Evolutionary conservation across 2,113 vertebrate species (phyloP).

Genomic region (Halcyon senegalensis): DNA sequence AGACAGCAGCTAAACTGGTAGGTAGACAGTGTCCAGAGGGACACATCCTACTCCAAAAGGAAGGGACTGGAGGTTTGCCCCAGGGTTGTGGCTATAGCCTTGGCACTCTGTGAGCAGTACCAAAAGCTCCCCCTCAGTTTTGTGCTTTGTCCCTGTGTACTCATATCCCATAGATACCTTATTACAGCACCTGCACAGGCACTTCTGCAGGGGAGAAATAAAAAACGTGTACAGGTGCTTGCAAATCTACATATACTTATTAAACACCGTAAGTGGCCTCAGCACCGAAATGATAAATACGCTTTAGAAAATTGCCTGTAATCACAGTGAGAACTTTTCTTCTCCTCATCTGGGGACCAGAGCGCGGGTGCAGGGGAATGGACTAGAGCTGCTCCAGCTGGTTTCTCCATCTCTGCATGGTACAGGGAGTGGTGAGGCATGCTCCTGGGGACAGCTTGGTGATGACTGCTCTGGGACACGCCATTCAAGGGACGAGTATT

Average conservation of each 20-base stretch:
- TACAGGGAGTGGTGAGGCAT: neutral
- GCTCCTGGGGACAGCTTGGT: neutral
- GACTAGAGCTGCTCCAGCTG: rapidly evolving
- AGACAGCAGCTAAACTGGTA: neutral
- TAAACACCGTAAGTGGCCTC: rapidly evolving
- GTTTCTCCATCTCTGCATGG: neutral
- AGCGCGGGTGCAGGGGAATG: neutral
- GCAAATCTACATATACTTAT: neutral
- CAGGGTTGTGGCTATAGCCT: neutral
- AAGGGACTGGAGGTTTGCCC: neutral
- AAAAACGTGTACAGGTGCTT: neutral
- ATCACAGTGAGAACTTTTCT: neutral
- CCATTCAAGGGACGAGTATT: neutral
- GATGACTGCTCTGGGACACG: rapidly evolving
- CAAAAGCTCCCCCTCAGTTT: neutral
- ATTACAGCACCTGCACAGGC: neutral
- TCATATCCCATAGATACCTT: neutral
- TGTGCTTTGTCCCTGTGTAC: neutral
- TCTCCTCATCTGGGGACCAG: neutral
- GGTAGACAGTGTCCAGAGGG: neutral
- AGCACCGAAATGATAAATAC: neutral
- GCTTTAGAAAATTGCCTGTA: neutral
- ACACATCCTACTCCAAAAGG: rapidly evolving
- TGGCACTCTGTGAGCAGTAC: neutral
- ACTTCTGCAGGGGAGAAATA: rapidly evolving